These are phyloP conservation scores for Nyctibius grandis DNA, from an alignment of 2,797 vertebrate genomes.

Conservation along the genomic window DNA sequence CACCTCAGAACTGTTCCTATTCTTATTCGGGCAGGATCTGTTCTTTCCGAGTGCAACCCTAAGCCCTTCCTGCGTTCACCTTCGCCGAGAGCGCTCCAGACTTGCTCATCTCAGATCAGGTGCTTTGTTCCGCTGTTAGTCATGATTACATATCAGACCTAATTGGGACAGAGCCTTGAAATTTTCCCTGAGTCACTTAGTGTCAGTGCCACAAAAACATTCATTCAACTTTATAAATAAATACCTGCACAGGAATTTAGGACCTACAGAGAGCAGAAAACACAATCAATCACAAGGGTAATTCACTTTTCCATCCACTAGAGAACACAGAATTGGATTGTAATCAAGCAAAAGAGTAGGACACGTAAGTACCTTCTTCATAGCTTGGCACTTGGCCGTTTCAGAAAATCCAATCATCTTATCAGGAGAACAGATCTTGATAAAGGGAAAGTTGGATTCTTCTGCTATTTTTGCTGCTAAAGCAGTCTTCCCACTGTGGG, in stretches of 20 bases:
- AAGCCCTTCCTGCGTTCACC: not conserved
- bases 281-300: not conserved
- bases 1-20: not conserved
- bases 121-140: not conserved
- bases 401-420: slow-evolving; percentile 97
- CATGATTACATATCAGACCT: not conserved
- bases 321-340: not conserved
- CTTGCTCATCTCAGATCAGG: not conserved
- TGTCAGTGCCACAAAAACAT: not conserved
- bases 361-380: slow-evolving; percentile 85
- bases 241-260: not conserved
- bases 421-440: slow-evolving; percentile 97
- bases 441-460: slow-evolving; percentile 94
- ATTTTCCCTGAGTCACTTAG: not conserved
- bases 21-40: not conserved
- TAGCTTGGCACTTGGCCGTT: slow-evolving; percentile 95
- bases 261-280: not conserved
- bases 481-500: slow-evolving; percentile 93
- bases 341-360: not conserved
- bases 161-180: not conserved
- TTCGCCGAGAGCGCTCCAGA: not conserved
- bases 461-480: slow-evolving; percentile 92
- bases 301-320: not conserved
- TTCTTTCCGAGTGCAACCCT: not conserved
- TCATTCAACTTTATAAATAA: not conserved